A percentile compares a stretch with the other conserved stretches of the same genome.
These are phyloP conservation scores for Brachyhypopomus occidentalis DNA, from an alignment of 2,113 vertebrate genomes.

Conservation along the genomic window DNA sequence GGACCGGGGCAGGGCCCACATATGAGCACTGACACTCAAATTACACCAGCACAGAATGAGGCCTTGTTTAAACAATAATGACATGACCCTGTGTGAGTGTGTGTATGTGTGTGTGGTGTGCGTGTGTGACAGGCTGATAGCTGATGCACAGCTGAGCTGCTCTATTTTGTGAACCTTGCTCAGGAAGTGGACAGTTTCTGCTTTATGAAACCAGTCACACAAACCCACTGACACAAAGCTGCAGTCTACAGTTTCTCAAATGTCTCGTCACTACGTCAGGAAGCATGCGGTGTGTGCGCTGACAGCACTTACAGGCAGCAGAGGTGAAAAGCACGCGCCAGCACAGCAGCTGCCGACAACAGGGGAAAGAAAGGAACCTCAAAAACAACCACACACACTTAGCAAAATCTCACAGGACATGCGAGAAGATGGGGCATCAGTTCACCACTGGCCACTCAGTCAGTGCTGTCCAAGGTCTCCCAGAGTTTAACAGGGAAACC, in stretches of 20 bases:
- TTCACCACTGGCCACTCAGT: too few species aligned
- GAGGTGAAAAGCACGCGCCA: slow-evolving; percentile 10
- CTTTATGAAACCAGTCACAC: not conserved
- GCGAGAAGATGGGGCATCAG: too few species aligned
- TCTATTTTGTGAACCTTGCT: not conserved
- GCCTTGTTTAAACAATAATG: slow-evolving; percentile 59
- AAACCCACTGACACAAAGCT: slow-evolving; percentile 16
- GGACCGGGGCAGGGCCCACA: too few species aligned
- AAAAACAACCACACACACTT: too few species aligned
- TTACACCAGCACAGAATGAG: not conserved
- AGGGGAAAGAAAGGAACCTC: not conserved
- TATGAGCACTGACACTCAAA: not conserved
- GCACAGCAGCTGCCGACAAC: not conserved
- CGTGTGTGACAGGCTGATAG: not conserved
- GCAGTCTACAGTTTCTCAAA: slow-evolving; percentile 31
- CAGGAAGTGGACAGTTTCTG: slow-evolving; percentile 28
- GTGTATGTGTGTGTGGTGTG: not conserved
- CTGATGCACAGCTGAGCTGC: slow-evolving; percentile 37
- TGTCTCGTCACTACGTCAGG: slow-evolving; percentile 3
- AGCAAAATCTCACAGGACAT: too few species aligned
- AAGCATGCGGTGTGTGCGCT: slow-evolving; percentile 35
- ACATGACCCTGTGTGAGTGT: slow-evolving; percentile 20
- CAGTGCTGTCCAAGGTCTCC: too few species aligned
- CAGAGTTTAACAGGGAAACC: too few species aligned
- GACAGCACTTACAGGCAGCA: not conserved